Conservation (phyloP, 2,888 invertebrate genomes). For the Limnephilus rhombicus region DNA sequence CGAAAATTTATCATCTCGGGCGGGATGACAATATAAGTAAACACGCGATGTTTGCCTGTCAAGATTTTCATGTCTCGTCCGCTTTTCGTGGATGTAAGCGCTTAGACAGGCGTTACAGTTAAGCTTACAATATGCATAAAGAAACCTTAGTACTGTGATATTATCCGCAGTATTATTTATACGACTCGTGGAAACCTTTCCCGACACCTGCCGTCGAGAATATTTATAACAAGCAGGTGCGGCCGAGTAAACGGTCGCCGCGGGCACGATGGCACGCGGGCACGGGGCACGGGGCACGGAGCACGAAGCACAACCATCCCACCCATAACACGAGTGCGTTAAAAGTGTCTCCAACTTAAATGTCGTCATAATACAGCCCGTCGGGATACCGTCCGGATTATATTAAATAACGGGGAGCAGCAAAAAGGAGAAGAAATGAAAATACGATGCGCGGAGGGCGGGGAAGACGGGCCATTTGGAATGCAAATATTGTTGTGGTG, state of each 20-base stretch:
- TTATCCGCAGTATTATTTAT: conserved; percentile 61
- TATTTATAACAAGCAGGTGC: conserved; percentile 58
- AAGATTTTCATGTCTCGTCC: conserved; percentile 20
- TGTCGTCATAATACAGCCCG: conserved; percentile 57
- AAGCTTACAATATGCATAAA: conserved; percentile 44
- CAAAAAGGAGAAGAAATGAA: conserved; percentile 47
- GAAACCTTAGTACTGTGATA: conserved; percentile 46
- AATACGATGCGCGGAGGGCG: conserved; percentile 33
- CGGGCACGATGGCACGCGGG: conserved; percentile 6
- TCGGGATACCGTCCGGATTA: conserved; percentile 47
- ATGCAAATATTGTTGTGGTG: conserved; percentile 65
- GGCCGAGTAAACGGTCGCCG: not conserved
- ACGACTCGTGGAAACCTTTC: conserved; percentile 60
- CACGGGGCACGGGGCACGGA: not conserved
- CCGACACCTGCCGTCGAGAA: conserved; percentile 62
- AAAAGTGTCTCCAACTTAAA: conserved; percentile 53
- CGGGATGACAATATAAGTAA: conserved; percentile 33
- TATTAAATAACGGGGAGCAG: conserved; percentile 53
- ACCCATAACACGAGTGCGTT: conserved; percentile 52
- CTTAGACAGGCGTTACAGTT: conserved; percentile 47
- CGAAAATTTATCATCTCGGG: conserved; percentile 11
- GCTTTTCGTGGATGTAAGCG: conserved; percentile 26
- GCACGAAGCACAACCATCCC: not conserved
- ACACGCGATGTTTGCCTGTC: conserved; percentile 12
- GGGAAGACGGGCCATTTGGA: conserved; percentile 57